Base-by-base conservation (phyloP, 2,888 invertebrate species). In the Lepidochitona cinerea region DNA sequence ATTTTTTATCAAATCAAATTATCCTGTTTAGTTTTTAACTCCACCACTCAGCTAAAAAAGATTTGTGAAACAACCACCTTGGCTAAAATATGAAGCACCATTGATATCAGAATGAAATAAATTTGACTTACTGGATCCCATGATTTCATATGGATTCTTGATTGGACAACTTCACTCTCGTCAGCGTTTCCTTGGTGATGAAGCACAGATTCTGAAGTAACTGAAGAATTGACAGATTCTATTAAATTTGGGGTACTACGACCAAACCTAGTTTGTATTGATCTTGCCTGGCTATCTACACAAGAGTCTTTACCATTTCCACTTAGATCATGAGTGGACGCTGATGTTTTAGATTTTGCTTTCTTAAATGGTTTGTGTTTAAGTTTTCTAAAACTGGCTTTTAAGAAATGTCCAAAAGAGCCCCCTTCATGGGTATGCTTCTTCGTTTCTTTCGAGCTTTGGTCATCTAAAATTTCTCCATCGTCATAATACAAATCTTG, bases 71-170 rank as follows among this genome's bases (percentile, higher is more conserved):
- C n/a, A n/a, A n/a, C 18, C 35, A 26, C 23, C 12, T 41, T 26
- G 49, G n/a, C 23, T n/a, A n/a, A n/a, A n/a, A n/a, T n/a, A n/a
- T n/a, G n/a, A n/a, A n/a, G n/a, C n/a, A n/a, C n/a, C n/a, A n/a
- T n/a, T n/a, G n/a, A n/a, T n/a, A n/a, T n/a, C 3, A 7, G 7
- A 4, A 49, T 7, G 23, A 49, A 41, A 41, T 12, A 12, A 41
- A 41, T 18, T 59, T n/a, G 18, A 78, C 88, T 79, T 81, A 89
- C 89, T n/a, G 89, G 90, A 75, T 89, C 85, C 90, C 90, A 90
- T 70, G 84, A 77, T 14, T 72, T 83, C 14, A 87, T 77, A 74
- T 87, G 88, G 72, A 87, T 82, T 71, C 86, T 83, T 6, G 84
- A 80, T 64, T 82, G 81, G 7, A 80, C 80, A 23, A 79, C 78